Evolutionary conservation across 2,113 vertebrate genomes (phyloP), one percentile per base, ranked within the genome.

Genomic region (Elephas maximus): DNA sequence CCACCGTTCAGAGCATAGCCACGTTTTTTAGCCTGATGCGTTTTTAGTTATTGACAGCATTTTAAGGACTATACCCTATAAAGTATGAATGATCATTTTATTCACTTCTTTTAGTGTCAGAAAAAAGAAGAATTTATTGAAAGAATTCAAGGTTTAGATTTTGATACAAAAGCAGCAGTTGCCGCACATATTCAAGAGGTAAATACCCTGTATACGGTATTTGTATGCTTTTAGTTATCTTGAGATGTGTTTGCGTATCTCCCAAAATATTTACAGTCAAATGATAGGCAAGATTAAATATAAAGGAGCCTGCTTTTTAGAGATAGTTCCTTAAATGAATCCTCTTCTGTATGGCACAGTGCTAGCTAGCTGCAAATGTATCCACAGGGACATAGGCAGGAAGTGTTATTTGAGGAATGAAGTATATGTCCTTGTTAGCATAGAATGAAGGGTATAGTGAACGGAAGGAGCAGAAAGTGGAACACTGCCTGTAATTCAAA

Each of bases 161-260:
- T 99, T 98, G 99, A 99, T 98, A 99, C 99, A 92, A 99, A 99
- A 99, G 99, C 99, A 97, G 99, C 99, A 95, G 99, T 99, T 98
- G 99, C 99, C 5, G 99, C 99, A 77, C 99, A 99, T 98, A 99
- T 99, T 98, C 99, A 99, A 98, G 99, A 99, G 99, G 99, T 99
- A 99, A 99, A 96, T 83, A 62, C 83, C 69, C 18, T 86, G 18
- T 83, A 44, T 82, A 37, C 30, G 78, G 30, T 44, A 84, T 97
- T 88, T n/a, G 69, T 83, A 7, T 88, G 28, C n/a, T 91, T 92
- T 92, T 93, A 92, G 92, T 48, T 94, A 41, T 21, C 10, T 89
- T 51, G 5, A 84, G 20, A 11, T 87, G 0, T 90, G 4, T 93
- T 73, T 96, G 7, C 60, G 0, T 89, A 45, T 96, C n/a, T 97